These are phyloP conservation scores for Pteronura brasiliensis DNA, from an alignment of 2,113 vertebrate genomes.

Conservation along the genomic window DNA sequence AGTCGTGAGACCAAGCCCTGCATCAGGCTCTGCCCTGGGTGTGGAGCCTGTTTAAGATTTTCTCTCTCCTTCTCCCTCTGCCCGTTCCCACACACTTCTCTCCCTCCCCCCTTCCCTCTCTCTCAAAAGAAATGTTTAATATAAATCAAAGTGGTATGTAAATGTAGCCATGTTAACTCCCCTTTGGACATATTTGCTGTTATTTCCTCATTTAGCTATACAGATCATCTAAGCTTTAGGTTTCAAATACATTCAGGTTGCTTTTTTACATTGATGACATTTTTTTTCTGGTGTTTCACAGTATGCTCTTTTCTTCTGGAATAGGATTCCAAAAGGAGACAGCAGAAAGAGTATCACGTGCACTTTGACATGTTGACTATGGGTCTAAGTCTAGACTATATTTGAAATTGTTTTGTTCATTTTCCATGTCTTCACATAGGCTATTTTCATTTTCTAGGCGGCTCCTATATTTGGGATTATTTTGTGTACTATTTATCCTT, in stretches of 20 bases:
- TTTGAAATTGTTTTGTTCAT: not conserved
- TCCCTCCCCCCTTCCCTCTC: not conserved
- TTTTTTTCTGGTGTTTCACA: not conserved
- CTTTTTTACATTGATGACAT: not conserved
- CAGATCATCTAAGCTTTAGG: not conserved
- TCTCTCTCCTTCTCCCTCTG: not conserved
- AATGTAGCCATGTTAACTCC: not conserved
- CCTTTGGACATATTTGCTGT: not conserved
- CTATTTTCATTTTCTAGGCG: not conserved
- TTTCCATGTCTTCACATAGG: not conserved
- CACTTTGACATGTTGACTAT: not conserved
- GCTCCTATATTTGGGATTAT: not conserved
- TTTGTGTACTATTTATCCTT: not conserved
- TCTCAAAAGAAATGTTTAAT: not conserved
- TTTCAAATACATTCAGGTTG: not conserved
- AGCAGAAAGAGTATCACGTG: not conserved
- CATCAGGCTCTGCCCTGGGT: not conserved
- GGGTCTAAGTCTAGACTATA: not conserved
- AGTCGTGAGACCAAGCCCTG: not conserved
- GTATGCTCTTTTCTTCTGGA: not conserved
- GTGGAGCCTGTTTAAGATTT: not conserved
- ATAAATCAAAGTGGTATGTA: not conserved
- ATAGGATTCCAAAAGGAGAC: not conserved
- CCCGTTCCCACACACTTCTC: not conserved
- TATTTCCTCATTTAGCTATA: not conserved